These are phyloP conservation scores for Seira sanloemensis DNA, from an alignment of 2,888 invertebrate species.

Conservation along the genomic window DNA sequence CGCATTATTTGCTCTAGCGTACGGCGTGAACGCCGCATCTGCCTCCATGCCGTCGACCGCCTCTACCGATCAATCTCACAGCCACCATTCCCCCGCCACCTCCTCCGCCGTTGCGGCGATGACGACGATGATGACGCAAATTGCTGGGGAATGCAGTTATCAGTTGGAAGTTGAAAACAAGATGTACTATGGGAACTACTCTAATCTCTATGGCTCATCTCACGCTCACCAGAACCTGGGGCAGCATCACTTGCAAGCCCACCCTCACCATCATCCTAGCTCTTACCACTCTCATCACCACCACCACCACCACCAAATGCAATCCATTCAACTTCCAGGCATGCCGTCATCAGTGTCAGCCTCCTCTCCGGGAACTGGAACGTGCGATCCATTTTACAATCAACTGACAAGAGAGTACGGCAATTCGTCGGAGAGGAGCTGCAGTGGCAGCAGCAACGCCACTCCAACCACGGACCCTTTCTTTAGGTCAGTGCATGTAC, in stretches of 20 bases:
- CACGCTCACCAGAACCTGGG: slow-evolving; percentile 38
- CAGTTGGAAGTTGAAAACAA: slow-evolving; percentile 52
- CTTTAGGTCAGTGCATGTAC: too few species aligned
- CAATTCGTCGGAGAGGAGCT: slow-evolving; percentile 41
- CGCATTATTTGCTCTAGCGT: slow-evolving; percentile 90
- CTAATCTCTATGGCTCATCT: slow-evolving; percentile 45
- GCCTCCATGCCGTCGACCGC: slow-evolving; percentile 38
- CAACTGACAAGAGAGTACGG: slow-evolving; percentile 44
- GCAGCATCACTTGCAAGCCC: slow-evolving; percentile 29
- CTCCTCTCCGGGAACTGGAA: slow-evolving; percentile 9
- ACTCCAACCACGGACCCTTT: slow-evolving; percentile 44
- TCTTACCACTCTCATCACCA: slow-evolving; percentile 29
- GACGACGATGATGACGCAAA: slow-evolving; percentile 55
- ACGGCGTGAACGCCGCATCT: slow-evolving; percentile 75
- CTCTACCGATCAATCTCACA: slow-evolving; percentile 24
- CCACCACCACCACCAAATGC: slow-evolving; percentile 34
- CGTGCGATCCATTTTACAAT: slow-evolving; percentile 49
- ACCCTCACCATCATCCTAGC: slow-evolving; percentile 43
- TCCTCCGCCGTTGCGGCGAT: slow-evolving; percentile 48
- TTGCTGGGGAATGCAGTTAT: slow-evolving; percentile 42
- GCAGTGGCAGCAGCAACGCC: slow-evolving; percentile 51
- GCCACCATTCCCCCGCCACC: slow-evolving; percentile 23
- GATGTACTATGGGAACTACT: slow-evolving; percentile 64
- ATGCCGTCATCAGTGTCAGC: background rate
- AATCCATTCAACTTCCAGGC: background rate